Percentiles rank a stretch among this genome's conserved stretches.
Conservation (phyloP, 1,140 invertebrate species). For the Aphelinus atriplicis region DNA sequence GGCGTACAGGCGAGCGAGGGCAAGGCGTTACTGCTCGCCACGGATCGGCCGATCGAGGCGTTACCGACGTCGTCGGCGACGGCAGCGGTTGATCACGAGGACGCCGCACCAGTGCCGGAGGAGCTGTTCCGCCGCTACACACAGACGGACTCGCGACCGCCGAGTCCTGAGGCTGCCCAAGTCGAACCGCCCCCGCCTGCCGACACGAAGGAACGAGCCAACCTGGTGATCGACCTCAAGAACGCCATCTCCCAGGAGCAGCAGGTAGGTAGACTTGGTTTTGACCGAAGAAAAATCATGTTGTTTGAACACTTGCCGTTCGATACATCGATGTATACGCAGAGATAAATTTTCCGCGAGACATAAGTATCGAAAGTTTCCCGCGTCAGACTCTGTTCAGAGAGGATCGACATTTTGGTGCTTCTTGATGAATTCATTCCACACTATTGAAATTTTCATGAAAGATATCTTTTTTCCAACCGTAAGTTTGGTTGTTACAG, state of each 20-base stretch:
- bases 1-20: conserved; percentile 60
- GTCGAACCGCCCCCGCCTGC: conserved; percentile 36
- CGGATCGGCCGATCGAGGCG: conserved; percentile 51
- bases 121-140: conserved; percentile 76
- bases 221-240: conserved; percentile 63
- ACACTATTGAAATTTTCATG: too few relatives aligned
- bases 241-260: conserved; percentile 44
- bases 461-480: too few relatives aligned
- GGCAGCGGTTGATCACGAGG: conserved; percentile 32
- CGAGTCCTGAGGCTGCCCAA: conserved; percentile 76
- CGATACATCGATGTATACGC: conserved; percentile 35
- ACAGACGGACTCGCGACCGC: conserved; percentile 80
- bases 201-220: conserved; percentile 49
- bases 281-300: too few relatives aligned
- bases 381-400: background rate
- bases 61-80: conserved; percentile 56
- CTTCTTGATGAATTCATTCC: too few relatives aligned
- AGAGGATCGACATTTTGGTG: too few relatives aligned
- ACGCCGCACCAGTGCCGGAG: conserved; percentile 65
- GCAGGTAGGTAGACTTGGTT: conserved; percentile 37
- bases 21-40: conserved; percentile 60
- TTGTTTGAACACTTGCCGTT: conserved; percentile 17
- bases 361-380: background rate
- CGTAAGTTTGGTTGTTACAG: too few relatives aligned
- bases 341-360: background rate